Evolutionary conservation across 2,888 invertebrate species (phyloP).

Genomic region (Melinaea marsaeus): DNA sequence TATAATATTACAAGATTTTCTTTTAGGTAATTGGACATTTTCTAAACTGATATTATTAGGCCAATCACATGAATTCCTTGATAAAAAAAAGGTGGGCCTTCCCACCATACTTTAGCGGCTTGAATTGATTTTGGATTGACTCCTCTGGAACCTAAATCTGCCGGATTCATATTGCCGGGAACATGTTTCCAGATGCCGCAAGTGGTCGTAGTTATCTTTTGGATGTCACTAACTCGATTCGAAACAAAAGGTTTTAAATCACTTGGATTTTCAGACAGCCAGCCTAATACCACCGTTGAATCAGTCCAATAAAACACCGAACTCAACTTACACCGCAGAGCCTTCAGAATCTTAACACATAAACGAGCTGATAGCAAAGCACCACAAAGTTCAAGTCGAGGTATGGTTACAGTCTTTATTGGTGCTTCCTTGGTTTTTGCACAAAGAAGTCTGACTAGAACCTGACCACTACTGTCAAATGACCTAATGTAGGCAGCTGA

Average conservation of each 20-base stretch:
- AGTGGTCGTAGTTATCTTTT: slow-evolving; percentile 3
- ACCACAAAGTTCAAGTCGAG: slow-evolving; percentile 40
- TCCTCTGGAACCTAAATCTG: slow-evolving; percentile 13
- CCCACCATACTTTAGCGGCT: slow-evolving; percentile 11
- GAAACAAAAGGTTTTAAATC: slow-evolving; percentile 11
- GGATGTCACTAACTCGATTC: slow-evolving; percentile 11
- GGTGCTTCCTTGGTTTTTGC: slow-evolving; percentile 38
- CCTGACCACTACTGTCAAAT: slow-evolving; percentile 17
- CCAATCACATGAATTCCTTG: too few species aligned
- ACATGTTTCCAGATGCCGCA: slow-evolving; percentile 6
- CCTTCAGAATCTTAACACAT: slow-evolving; percentile 29
- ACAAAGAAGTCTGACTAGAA: slow-evolving; percentile 26
- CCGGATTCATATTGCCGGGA: slow-evolving; percentile 9
- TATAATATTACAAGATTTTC: too few species aligned
- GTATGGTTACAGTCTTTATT: slow-evolving; percentile 36
- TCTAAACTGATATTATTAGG: too few species aligned
- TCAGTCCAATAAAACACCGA: slow-evolving; percentile 36
- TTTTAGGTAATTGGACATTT: too few species aligned
- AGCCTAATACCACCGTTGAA: slow-evolving; percentile 38
- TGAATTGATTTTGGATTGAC: slow-evolving; percentile 3
- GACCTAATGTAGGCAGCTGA: slow-evolving; percentile 36
- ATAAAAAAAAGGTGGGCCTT: slow-evolving; percentile 10
- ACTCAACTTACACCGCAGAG: slow-evolving; percentile 27
- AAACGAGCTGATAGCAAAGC: slow-evolving; percentile 37
- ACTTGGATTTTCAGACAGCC: slow-evolving; percentile 26